Evolutionary conservation across 2,888 invertebrate species (phyloP).

Genomic region (Scaptomyza reducta): DNA sequence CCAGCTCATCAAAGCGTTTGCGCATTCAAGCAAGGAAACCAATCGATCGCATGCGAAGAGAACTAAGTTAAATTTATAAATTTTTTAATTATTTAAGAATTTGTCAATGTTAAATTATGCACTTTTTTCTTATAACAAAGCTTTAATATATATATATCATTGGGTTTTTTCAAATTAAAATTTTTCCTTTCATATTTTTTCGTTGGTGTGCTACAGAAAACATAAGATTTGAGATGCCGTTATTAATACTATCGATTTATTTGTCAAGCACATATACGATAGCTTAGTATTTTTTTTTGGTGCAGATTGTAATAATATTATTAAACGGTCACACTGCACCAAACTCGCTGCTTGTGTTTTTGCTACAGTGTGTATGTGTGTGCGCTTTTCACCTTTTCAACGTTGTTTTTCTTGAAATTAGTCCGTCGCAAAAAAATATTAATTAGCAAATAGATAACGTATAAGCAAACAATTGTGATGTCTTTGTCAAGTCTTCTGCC

Average conservation of each 20-base stretch:
- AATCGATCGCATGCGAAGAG: slow-evolving; percentile 81
- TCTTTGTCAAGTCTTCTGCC: slow-evolving; percentile 90
- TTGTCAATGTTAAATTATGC: neutral
- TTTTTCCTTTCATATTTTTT: neutral
- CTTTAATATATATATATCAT: neutral
- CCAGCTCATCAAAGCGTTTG: slow-evolving; percentile 78
- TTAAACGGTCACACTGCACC: slow-evolving; percentile 28
- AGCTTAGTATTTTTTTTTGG: slow-evolving; percentile 1
- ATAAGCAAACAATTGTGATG: slow-evolving; percentile 59
- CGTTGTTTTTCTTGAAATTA: slow-evolving; percentile 24
- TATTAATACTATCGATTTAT: neutral
- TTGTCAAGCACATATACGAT: neutral
- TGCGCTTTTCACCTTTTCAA: slow-evolving; percentile 27
- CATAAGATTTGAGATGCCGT: neutral
- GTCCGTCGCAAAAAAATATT: slow-evolving; percentile 12
- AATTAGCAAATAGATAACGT: neutral
- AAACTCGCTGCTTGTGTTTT: slow-evolving; percentile 24
- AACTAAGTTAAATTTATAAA: slow-evolving; percentile 46
- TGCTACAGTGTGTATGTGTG: slow-evolving; percentile 14
- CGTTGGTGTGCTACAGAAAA: no score
- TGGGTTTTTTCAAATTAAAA: neutral
- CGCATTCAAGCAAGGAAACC: slow-evolving; percentile 83
- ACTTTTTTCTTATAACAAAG: neutral
- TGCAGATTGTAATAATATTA: neutral
- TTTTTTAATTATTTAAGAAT: neutral